Conservation (phyloP, 2,888 invertebrate species). For the Leucozona laternaria region DNA sequence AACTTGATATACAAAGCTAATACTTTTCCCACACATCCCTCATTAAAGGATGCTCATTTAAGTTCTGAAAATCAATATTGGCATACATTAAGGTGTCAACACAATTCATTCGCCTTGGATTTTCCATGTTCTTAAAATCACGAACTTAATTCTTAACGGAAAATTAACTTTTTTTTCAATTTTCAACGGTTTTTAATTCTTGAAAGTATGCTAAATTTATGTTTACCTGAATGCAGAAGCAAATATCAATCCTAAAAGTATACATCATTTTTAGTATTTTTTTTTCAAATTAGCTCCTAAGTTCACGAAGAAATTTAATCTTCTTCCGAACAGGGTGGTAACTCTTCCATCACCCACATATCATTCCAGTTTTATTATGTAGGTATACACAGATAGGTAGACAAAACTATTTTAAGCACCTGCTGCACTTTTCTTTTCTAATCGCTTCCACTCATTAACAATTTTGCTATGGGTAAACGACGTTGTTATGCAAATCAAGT, state of each 20-base stretch:
- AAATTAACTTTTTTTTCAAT: neutral
- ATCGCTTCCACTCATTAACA: neutral
- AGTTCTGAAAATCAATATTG: no score
- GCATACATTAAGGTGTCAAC: no score
- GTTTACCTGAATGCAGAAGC: neutral
- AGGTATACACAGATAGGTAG: neutral
- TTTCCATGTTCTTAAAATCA: no score
- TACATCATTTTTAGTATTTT: neutral
- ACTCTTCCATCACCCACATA: neutral
- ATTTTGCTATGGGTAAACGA: constrained; percentile 22
- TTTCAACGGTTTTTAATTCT: neutral
- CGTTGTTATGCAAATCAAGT: constrained; percentile 36
- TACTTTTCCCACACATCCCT: no score
- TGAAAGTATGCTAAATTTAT: neutral
- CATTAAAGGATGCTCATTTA: no score
- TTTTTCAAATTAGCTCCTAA: neutral
- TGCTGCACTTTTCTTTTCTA: constrained; percentile 22
- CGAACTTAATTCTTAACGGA: no score
- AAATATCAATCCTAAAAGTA: neutral
- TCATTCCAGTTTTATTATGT: neutral
- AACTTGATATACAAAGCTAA: no score
- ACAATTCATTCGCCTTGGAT: no score
- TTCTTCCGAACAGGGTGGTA: neutral
- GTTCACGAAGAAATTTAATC: neutral
- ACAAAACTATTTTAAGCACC: constrained; percentile 37